phyloP scores from a whole-genome alignment of 2,888 invertebrate species.

The Hipparchia sbordonii region DNA sequence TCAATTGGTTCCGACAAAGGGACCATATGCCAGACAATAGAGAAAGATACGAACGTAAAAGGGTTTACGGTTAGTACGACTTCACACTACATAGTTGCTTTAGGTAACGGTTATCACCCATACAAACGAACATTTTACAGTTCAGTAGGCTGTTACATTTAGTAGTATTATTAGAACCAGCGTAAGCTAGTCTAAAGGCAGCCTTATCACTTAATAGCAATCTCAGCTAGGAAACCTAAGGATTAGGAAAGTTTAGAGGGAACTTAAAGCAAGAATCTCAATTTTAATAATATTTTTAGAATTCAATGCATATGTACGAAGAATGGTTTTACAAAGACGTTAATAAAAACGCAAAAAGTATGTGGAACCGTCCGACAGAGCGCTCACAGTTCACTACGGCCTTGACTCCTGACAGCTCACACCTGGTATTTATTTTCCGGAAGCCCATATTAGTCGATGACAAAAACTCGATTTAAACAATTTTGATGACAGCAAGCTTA shows the following conservation, averaged over 20 bases:
- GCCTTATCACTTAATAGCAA: too few species aligned
- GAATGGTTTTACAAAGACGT: conserved; percentile 15
- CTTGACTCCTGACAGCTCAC: conserved; percentile 42
- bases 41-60: neutral
- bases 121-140: too few species aligned
- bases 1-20: conserved; percentile 20
- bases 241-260: too few species aligned
- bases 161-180: too few species aligned
- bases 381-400: conserved; percentile 35
- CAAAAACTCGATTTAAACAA: conserved; percentile 35
- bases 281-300: neutral
- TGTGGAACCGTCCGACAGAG: conserved; percentile 21
- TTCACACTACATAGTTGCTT: too few species aligned
- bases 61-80: neutral
- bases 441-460: conserved; percentile 40
- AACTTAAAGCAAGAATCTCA: too few species aligned
- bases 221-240: too few species aligned
- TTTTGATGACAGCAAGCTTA: conserved; percentile 15
- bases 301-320: neutral
- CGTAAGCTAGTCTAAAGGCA: too few species aligned
- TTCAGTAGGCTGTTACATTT: too few species aligned
- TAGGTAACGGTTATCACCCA: too few species aligned
- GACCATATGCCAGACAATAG: conserved; percentile 5
- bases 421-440: conserved; percentile 42
- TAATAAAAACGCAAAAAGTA: conserved; percentile 28